These are phyloP conservation scores for Arrhamphus sclerolepis DNA, from an alignment of 2,797 vertebrate genomes.

Conservation along the genomic window DNA sequence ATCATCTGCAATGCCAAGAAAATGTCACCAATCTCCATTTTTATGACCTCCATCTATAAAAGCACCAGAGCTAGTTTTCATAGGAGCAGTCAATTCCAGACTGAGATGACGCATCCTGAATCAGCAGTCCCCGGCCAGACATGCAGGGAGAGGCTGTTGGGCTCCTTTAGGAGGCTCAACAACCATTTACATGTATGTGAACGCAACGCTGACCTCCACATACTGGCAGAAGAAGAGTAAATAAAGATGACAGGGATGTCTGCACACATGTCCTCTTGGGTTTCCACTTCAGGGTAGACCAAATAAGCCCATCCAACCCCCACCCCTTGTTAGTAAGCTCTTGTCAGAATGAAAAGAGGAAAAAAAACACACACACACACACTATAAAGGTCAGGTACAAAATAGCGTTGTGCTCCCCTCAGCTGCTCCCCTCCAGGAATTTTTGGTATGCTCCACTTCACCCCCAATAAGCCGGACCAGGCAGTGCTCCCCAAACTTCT, in stretches of 20 bases:
- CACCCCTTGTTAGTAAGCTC: constrained; percentile 49
- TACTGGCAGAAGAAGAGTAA: constrained; percentile 60
- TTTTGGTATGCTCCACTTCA: constrained; percentile 62
- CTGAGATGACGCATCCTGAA: constrained; percentile 30
- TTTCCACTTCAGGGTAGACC: constrained; percentile 51
- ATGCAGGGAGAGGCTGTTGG: constrained; percentile 21
- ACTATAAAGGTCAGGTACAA: constrained; percentile 68
- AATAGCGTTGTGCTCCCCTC: constrained; percentile 37
- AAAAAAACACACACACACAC: constrained; percentile 15
- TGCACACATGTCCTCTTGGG: constrained; percentile 51
- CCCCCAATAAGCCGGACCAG: constrained; percentile 39
- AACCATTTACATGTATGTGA: constrained; percentile 60
- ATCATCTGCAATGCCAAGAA: constrained; percentile 37
- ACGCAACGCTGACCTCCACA: constrained; percentile 59
- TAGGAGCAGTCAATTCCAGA: constrained; percentile 21
- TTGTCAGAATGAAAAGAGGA: constrained; percentile 34
- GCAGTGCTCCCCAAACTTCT: constrained; percentile 38
- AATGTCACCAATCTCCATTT: constrained; percentile 52
- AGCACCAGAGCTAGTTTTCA: constrained; percentile 25
- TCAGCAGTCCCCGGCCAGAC: constrained; percentile 29
- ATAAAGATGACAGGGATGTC: constrained; percentile 75
- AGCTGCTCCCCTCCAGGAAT: constrained; percentile 50
- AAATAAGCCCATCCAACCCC: constrained; percentile 5
- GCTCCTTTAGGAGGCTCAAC: constrained; percentile 43
- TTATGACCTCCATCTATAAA: constrained; percentile 47